Evolutionary conservation across 2,113 vertebrate genomes (phyloP).

Genomic region (Promerops cafer): DNA sequence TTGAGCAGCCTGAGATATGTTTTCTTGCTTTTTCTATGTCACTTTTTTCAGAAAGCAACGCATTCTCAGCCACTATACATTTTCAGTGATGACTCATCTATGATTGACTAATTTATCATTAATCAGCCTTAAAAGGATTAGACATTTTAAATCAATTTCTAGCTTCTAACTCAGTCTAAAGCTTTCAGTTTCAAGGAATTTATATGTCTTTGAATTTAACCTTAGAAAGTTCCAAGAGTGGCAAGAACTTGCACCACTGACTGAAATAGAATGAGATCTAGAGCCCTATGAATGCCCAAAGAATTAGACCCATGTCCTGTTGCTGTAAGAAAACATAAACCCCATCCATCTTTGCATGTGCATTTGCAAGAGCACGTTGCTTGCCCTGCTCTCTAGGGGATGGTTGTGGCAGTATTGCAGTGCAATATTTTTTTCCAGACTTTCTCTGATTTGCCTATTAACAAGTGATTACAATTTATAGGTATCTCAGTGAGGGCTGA

Average conservation of each 20-base stretch:
- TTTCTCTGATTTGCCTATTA: neutral
- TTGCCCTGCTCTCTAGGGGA: neutral
- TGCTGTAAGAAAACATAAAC: neutral
- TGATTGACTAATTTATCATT: neutral
- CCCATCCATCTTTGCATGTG: neutral
- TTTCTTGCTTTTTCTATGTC: neutral
- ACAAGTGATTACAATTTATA: neutral
- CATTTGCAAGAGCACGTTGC: neutral
- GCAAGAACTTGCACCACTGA: neutral
- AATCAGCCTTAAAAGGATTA: neutral
- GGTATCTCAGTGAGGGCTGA: neutral
- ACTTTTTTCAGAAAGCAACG: neutral
- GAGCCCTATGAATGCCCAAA: neutral
- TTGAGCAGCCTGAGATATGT: neutral
- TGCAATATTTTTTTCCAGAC: neutral
- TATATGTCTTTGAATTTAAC: neutral
- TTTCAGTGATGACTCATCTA: neutral
- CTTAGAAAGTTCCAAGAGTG: neutral
- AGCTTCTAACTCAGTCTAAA: neutral
- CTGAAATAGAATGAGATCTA: neutral
- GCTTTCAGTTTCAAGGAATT: neutral
- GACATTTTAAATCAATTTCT: neutral
- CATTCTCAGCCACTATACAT: neutral
- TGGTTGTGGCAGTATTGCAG: neutral
- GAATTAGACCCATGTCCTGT: neutral